Evolutionary conservation across 2,888 invertebrate species (phyloP), one percentile per base, ranked within the genome.

Genomic region (Subacronicta megacephala): DNA sequence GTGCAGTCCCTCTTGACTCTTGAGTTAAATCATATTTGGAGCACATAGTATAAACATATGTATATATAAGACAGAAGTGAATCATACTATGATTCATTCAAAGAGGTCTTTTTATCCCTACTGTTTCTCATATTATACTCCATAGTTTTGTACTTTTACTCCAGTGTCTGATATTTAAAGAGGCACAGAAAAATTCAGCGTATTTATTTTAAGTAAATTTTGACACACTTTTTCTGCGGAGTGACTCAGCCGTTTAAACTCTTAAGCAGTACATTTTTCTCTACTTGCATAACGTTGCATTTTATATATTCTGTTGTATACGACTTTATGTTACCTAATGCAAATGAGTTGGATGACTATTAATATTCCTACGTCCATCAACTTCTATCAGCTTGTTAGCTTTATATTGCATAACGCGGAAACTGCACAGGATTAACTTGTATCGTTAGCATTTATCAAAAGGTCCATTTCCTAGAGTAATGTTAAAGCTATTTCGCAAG

Each of bases 371-470:
- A 35, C 12, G 44, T 66, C 35, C 26, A 53, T 56, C 42, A 71
- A 52, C 37, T 12, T 40, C 47, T 58, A 66, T 54, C 56, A 64
- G 46, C 50, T 49, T 54, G 64, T 51, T 64, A 62, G 35, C 47
- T 51, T 70, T 58, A 56, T 46, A 38, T 72, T 71, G 61, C 64
- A 68, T 71, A 74, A 65, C 50, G 15, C 51, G 51, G 64, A 52
- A 67, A 58, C 58, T 49, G 36, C 35, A 15, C 47, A 55, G 47
- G 58, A 70, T 64, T 70, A 47, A 70, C 46, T 70, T 44, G 44
- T 67, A 67, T 69, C 50, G 42, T 54, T 46, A 46, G 63, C 43
- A 69, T 63, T 67, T 44, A 70, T 69, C 67, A 64, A 64, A 64
- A 47, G 9, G 50, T 51, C 15, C 43, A 44, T 72, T 72, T 68